phyloP scores from a whole-genome alignment of 2,113 vertebrate species.

The Arenaria interpres region DNA sequence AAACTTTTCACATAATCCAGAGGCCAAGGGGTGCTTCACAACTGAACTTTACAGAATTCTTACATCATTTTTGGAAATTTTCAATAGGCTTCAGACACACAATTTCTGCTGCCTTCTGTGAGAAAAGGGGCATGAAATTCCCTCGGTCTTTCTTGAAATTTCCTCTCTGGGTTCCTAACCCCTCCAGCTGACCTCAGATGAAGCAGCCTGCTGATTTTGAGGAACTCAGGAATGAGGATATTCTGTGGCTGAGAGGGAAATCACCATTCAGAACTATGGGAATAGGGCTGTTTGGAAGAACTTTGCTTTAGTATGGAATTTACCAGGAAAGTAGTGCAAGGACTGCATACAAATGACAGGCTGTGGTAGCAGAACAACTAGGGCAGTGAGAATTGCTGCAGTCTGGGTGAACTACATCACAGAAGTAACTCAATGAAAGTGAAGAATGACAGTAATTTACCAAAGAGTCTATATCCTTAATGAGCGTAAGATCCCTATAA shows the following conservation, averaged over 20 bases:
- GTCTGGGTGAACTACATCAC: background rate
- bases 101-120: background rate
- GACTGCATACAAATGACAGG: background rate
- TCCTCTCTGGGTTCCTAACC: background rate
- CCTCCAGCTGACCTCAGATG: background rate
- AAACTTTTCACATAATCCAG: background rate
- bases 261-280: background rate
- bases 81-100: background rate
- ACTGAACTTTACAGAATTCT: background rate
- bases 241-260: background rate
- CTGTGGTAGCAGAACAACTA: background rate
- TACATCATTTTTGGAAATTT: background rate
- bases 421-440: constrained; percentile 33
- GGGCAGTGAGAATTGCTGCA: background rate
- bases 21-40: background rate
- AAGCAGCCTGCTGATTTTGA: background rate
- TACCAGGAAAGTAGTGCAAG: background rate
- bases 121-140: background rate
- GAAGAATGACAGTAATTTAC: constrained; percentile 55
- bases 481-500: constrained; percentile 10
- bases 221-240: background rate
- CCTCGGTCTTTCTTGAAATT: background rate
- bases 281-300: background rate
- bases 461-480: constrained; percentile 27
- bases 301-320: background rate